Evolutionary conservation across 2,113 vertebrate genomes (phyloP), one percentile per base, ranked within the genome.

Genomic region (Nerophis lumbriciformis): DNA sequence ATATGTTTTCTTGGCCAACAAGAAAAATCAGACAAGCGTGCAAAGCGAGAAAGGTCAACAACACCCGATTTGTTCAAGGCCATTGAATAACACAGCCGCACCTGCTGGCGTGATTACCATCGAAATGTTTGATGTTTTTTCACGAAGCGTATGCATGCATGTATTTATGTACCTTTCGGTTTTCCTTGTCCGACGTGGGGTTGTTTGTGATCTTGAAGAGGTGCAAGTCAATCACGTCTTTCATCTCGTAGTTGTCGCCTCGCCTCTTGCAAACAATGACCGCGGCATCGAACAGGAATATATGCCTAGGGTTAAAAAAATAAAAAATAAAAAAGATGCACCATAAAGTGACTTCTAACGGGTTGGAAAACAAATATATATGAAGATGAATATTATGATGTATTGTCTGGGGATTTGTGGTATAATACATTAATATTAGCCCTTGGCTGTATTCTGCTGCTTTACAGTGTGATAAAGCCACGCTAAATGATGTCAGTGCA

Each of bases 241-340:
- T 99, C 95, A 99, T 97, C 83, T 99, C 96, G 8, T 98, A 99
- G 90, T 93, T 94, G 82, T 99, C 95, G 11, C 95, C 96, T 75
- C 94, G 89, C 12, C 95, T 89, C 81, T 99, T 99, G 53, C 95
- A 97, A 8, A 98, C 93, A 15, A 99, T 98, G 54, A 98, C 94
- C 0, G 94, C 95, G 12, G 93, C 83, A 42, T 99, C 97, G 58
- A 99, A 99, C 77, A 99, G 85, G 79, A 99, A 99, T 77, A 98
- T 97, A 80, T 99, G 95, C 80, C 97, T 99, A 83, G 1, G 3
- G 57, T 49, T 48, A 14, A 69, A 59, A 62, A 28, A 28, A 49
- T 28, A 16, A 5, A 36, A 16, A 70, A 6, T 39, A 39, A 7
- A 52, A 36, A 53, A 44, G n/a, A 39, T 28, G 28, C 28, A 28